These are phyloP conservation scores for Euproctis similis DNA, from an alignment of 2,888 invertebrate genomes.

Conservation along the genomic window DNA sequence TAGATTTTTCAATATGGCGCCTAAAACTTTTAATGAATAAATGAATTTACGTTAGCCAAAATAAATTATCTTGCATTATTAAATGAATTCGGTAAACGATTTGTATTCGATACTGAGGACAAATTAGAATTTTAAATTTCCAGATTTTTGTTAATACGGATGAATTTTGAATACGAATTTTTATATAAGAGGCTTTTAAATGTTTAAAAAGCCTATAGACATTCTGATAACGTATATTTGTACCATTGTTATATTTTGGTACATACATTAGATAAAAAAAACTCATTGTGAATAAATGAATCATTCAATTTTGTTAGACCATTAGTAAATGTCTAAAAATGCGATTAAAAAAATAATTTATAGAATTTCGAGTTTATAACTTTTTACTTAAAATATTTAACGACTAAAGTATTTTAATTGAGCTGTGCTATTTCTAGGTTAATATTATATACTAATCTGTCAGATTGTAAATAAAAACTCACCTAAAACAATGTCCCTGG, in stretches of 20 bases:
- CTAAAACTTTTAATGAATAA: slow-evolving; percentile 32
- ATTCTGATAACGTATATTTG: slow-evolving; percentile 25
- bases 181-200: slow-evolving; percentile 30
- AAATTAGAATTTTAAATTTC: slow-evolving; percentile 49
- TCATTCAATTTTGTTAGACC: no score
- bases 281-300: no score
- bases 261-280: no score
- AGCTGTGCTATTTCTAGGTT: no score
- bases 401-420: no score
- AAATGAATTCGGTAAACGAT: slow-evolving; percentile 30
- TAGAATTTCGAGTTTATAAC: no score
- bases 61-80: slow-evolving; percentile 20
- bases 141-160: slow-evolving; percentile 58
- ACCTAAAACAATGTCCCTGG: slow-evolving; percentile 63
- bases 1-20: slow-evolving; percentile 29
- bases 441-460: background rate
- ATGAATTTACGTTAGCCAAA: slow-evolving; percentile 50
- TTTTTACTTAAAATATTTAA: no score
- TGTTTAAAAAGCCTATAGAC: slow-evolving; percentile 27
- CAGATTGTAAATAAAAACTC: slow-evolving; percentile 27
- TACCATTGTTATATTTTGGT: slow-evolving; percentile 28
- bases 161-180: slow-evolving; percentile 50
- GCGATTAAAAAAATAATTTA: no score
- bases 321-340: no score
- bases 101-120: slow-evolving; percentile 31